Base-by-base conservation (phyloP, 2,797 vertebrate genomes). In the Malacoraja senta region DNA sequence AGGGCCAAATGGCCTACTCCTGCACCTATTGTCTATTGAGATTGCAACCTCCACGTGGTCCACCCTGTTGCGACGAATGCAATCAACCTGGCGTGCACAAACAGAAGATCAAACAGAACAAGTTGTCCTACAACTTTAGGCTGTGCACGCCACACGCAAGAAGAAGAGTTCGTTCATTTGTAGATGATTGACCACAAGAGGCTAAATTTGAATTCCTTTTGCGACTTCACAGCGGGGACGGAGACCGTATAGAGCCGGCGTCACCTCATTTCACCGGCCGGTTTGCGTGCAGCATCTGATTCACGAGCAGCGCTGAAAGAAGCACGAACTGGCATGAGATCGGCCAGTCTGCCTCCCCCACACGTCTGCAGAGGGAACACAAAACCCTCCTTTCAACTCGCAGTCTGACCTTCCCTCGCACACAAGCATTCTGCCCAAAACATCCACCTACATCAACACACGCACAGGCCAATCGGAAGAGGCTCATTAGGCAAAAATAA, bases 401-500 rank as follows among this genome's bases (percentile, higher is more conserved):
- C 61, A 88, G 35, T 68, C 32, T 88, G 32, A 61, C 19, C 32
- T 88, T 88, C 68, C 84, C 84, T 88, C 63, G 10, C 10, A 24
- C 78, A 24, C 78, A 44, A 80, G 53, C 61, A 88, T 35, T 88
- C 61, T 32, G 2, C n/a, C 84, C 63, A 88, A 88, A 88, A 88
- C 84, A 88, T n/a, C 58, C 83, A 86, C 58, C 58, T 86, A 29
- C 83, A 63, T 68, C 61, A 88, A 68, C 84, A 88, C n/a, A 68
- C 21, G 63, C 61, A 88, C n/a, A 26, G n/a, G 61, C 84, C n/a
- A 88, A 88, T 88, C 84, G 84, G 84, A 88, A 88, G n/a, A 88
- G n/a, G 84, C 84, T 88, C 84, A 88, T 88, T 88, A 88, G 84
- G 63, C 84, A 88, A 68, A 53, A 88, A 88, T 88, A 88, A 68